Evolutionary conservation across 2,113 vertebrate genomes (phyloP).

Genomic region (Pelodiscus sinensis): DNA sequence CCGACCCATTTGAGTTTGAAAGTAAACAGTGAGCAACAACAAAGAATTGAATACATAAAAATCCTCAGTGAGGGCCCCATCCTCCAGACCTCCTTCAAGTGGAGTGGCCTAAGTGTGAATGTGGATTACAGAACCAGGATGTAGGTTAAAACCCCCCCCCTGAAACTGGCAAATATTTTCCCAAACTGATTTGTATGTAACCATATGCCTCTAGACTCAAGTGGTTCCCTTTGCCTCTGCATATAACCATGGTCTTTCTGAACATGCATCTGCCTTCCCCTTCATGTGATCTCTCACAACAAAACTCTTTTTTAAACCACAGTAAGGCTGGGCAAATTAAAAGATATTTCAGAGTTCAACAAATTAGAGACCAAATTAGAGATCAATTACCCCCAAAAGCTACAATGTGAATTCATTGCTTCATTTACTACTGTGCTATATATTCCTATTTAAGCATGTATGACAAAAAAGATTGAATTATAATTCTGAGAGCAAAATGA

Average conservation of each 20-base stretch:
- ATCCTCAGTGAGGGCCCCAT: neutral
- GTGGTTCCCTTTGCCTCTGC: slow-evolving; percentile 43
- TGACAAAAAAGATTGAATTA: neutral
- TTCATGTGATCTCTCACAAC: neutral
- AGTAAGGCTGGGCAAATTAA: slow-evolving; percentile 36
- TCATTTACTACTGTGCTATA: neutral
- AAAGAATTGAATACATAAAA: slow-evolving; percentile 63
- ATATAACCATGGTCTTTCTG: slow-evolving; percentile 59
- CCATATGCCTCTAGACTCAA: slow-evolving; percentile 60
- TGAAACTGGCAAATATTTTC: neutral
- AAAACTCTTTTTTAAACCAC: neutral
- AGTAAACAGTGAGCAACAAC: slow-evolving; percentile 66
- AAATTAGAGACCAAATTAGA: too few species aligned
- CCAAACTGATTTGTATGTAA: slow-evolving; percentile 67
- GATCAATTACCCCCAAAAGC: neutral
- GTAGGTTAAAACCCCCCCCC: slow-evolving; percentile 33
- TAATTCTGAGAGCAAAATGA: neutral
- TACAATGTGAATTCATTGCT: neutral
- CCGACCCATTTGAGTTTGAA: slow-evolving; percentile 65
- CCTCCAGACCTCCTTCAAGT: slow-evolving; percentile 48
- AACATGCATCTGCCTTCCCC: slow-evolving; percentile 33
- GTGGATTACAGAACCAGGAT: slow-evolving; percentile 67
- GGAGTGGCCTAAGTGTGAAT: slow-evolving; percentile 49
- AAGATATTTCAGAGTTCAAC: slow-evolving; percentile 31
- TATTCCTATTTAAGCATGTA: neutral